phyloP scores from a whole-genome alignment of 2,888 invertebrate species.

The Clunio marinus region DNA sequence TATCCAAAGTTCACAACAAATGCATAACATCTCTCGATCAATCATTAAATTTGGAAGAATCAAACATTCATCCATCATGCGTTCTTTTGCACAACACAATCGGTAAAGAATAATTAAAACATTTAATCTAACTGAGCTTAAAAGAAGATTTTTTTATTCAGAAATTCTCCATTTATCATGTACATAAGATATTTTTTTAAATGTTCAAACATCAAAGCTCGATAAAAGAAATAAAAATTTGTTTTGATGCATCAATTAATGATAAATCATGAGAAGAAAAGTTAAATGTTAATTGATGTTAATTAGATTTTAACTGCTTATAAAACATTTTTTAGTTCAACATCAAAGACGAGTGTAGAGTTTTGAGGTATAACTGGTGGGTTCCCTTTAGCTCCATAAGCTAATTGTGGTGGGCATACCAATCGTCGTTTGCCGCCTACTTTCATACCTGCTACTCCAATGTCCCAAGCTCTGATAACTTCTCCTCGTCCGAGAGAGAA shows the following conservation, averaged over 20 bases:
- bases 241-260: too few species aligned
- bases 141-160: too few species aligned
- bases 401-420: constrained; percentile 77
- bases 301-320: not conserved
- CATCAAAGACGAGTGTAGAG: constrained; percentile 80
- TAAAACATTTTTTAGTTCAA: constrained; percentile 74
- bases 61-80: constrained; percentile 16
- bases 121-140: too few species aligned
- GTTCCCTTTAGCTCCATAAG: constrained; percentile 71
- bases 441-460: constrained; percentile 88
- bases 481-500: constrained; percentile 79
- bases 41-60: not conserved
- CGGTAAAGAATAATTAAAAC: not conserved
- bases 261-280: too few species aligned
- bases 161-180: too few species aligned
- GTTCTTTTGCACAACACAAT: not conserved
- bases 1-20: constrained; percentile 20
- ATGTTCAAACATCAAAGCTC: too few species aligned
- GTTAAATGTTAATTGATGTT: too few species aligned
- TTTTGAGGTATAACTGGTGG: constrained; percentile 86
- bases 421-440: constrained; percentile 86
- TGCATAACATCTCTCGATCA: constrained; percentile 1
- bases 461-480: constrained; percentile 88
- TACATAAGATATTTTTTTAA: too few species aligned
- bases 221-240: too few species aligned